Base-by-base conservation (phyloP, 30 jellyfish, hydroid and myxozoan species). In the Pseudorhiza aurosa region DNA sequence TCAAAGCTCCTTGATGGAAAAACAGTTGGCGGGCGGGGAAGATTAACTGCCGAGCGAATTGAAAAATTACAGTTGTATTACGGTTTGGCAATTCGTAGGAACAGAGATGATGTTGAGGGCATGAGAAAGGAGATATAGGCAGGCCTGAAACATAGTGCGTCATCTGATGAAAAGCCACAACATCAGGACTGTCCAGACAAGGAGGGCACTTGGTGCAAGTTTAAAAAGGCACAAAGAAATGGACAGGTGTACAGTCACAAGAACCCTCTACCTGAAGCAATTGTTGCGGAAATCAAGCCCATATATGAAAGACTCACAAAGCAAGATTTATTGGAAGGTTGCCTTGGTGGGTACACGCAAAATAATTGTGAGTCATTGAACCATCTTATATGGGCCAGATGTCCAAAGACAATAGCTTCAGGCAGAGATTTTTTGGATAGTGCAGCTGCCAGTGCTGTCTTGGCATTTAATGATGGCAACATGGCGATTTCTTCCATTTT, bases 1-100 rank as follows among this genome's bases (percentile, higher is more conserved):
- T 25, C 51, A 51, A 55, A 56, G 77, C 64, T 74, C 8, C 8
- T 28, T 19, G 76, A 74, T 55, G 87, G 87, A 8, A 74, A 18
- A 74, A 28, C 87, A 43, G 59, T 74, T 1, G 87, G 87, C 10
- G 87, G 79, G 2, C 15, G 14, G 11, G 87, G 87, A 39, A 27
- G 87, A 26, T 39, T 50, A 56, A 74, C 87, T 25, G 44, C n/a
- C 55, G 87, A 15, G 14, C 24, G 30, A 11, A 74, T 74, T 33
- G 76, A 55, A 47, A 51, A 44, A 19, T 18, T 74, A 10, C 87
- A 74, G 55, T 31, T 4, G 33, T 74, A 74, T 56, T 74, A 74
- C 36, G 76, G 75, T 28, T 40, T 74, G 42, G 87, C 87, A 15
- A 74, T 74, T 24, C 45, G 77, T 11, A 30, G 79, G 44, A 58